Base-by-base conservation (phyloP, 2,888 invertebrate species). In the Sarcophaga variegata region DNA sequence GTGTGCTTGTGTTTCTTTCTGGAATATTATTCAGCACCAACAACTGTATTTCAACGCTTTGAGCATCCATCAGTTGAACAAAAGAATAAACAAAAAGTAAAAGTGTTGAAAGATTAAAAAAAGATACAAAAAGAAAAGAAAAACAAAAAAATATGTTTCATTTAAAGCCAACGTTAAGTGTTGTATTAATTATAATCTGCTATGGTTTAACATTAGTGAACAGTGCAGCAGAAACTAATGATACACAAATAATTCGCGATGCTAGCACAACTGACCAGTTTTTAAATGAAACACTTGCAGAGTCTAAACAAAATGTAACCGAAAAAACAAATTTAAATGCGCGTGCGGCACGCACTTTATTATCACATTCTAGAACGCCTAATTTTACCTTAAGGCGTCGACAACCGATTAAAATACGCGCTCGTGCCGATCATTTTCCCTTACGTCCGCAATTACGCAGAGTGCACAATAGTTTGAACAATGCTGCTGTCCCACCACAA, bases 401-500 rank as follows among this genome's bases (percentile, higher is more conserved):
- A n/a, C 88, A 85, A 70, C 87, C 88, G 1, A 70, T 90, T 12
- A 89, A 90, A 74, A 85, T 91, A 49, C 89, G 89, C 3, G 67
- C 90, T 2, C 89, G 90, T 14, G 85, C 88, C 2, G 92, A 92
- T 81, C 89, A 86, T 67, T 83, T 90, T 4, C 89, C 88, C 0
- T 1, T 81, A 45, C 91, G 88, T 4, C 88, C 89, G 8, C 91
- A 90, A 62, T 82, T 91, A 45, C 90, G 92, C 0, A 90, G 92
- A 4, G 90, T 90, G 5, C 90, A 90, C 11, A 90, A 89, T 71
- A 88, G 86, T 14, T 76, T 89, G 63, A 86, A 88, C 37, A 84
- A 89, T 12, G 81, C 69, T 10, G 45, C 88, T 88, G 80, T 64
- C 11, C 85, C 70, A 45, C 84, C 86, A 14, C 88, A 89, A 70